Conservation (phyloP, 2,797 vertebrate genomes). For the Potorous gilbertii region DNA sequence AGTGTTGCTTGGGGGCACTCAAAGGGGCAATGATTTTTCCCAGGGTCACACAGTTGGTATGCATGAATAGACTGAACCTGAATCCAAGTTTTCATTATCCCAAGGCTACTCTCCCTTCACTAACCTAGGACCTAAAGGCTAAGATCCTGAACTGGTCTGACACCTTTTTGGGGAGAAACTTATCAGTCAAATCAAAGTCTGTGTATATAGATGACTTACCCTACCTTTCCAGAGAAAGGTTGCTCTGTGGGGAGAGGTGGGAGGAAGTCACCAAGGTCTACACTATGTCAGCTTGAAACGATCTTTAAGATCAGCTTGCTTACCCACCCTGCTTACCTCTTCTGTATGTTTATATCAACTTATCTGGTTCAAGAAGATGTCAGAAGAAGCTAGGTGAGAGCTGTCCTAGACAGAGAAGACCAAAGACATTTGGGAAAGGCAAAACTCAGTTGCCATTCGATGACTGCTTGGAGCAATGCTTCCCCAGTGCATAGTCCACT, state of each 20-base stretch:
- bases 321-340: background rate
- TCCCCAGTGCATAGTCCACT: background rate
- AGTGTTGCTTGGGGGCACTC: background rate
- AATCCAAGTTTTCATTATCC: background rate
- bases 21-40: background rate
- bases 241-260: too few species aligned
- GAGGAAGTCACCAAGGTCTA: background rate
- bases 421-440: background rate
- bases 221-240: background rate
- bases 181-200: background rate
- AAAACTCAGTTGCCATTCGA: rapidly evolving
- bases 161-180: background rate
- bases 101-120: background rate
- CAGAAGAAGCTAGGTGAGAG: background rate
- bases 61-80: background rate
- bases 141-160: background rate
- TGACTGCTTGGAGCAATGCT: background rate
- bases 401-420: background rate
- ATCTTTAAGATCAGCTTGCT: background rate
- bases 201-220: background rate
- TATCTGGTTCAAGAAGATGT: background rate
- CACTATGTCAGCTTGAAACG: background rate
- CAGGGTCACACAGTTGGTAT: background rate
- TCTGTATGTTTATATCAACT: too few species aligned
- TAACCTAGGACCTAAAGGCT: background rate